Conservation (phyloP, 1,140 invertebrate genomes). For the Dendrolimus kikuchii region DNA sequence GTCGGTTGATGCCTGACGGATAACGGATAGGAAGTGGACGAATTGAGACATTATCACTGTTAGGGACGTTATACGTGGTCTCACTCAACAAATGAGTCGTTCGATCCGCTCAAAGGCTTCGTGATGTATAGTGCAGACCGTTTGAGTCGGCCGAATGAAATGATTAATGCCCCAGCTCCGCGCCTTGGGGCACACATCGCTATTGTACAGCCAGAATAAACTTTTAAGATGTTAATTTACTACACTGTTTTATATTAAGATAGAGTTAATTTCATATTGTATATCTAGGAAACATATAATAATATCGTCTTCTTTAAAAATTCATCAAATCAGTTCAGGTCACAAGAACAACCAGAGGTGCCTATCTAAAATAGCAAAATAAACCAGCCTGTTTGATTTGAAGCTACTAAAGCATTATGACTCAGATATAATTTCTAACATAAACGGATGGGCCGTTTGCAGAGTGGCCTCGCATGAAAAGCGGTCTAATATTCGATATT, state of each 20-base stretch:
- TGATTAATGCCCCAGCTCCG: constrained; percentile 49
- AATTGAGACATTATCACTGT: constrained; percentile 61
- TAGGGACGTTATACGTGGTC: constrained; percentile 45
- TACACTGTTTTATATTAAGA: constrained; percentile 13
- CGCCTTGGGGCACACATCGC: constrained; percentile 21
- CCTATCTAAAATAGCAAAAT: too few relatives aligned
- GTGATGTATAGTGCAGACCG: constrained; percentile 41
- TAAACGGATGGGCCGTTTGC: too few relatives aligned
- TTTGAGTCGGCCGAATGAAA: constrained; percentile 31
- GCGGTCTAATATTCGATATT: too few relatives aligned
- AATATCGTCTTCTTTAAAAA: too few relatives aligned
- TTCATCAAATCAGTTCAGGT: too few relatives aligned
- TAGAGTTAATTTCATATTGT: not conserved
- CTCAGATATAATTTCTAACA: too few relatives aligned
- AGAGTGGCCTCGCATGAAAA: too few relatives aligned
- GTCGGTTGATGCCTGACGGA: constrained; percentile 33
- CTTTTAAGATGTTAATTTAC: constrained; percentile 41
- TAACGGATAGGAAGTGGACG: constrained; percentile 51
- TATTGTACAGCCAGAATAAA: constrained; percentile 26
- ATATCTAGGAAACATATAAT: too few relatives aligned
- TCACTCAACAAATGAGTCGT: constrained; percentile 52
- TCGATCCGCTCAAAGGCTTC: constrained; percentile 43
- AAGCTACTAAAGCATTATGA: too few relatives aligned
- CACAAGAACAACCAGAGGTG: too few relatives aligned
- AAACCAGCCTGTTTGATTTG: too few relatives aligned